These are phyloP conservation scores for Amphiduros pacificus DNA, from an alignment of 2,888 invertebrate species.

Conservation along the genomic window DNA sequence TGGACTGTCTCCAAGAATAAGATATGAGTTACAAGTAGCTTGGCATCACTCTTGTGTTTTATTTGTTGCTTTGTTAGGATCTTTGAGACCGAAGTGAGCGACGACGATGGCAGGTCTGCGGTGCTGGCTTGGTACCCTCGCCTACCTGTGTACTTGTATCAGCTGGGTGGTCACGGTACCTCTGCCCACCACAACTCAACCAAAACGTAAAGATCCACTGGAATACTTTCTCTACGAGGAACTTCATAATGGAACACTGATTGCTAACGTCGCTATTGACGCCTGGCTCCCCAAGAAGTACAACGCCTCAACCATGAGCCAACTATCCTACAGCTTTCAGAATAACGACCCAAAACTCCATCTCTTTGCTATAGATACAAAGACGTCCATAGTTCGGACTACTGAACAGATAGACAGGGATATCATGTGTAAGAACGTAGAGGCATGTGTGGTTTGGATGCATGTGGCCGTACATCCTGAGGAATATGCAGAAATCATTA, in stretches of 20 bases:
- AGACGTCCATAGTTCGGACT: slow-evolving; percentile 3
- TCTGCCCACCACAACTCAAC: too few species aligned
- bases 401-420: slow-evolving; percentile 7
- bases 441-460: slow-evolving; percentile 7
- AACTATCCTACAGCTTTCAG: neutral
- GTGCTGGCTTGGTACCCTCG: too few species aligned
- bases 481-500: slow-evolving; percentile 1
- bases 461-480: slow-evolving; percentile 1
- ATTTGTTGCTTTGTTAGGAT: too few species aligned
- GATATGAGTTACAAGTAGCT: too few species aligned
- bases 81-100: too few species aligned
- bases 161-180: too few species aligned
- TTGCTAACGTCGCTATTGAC: slow-evolving; percentile 12
- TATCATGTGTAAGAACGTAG: neutral
- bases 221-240: slow-evolving; percentile 17
- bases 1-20: too few species aligned
- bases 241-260: slow-evolving; percentile 1
- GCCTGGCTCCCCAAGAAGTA: slow-evolving; percentile 7
- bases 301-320: neutral
- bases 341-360: neutral
- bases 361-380: neutral
- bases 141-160: too few species aligned
- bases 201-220: slow-evolving; percentile 16
- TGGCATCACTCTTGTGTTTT: too few species aligned
- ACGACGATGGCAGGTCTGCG: too few species aligned